These are phyloP conservation scores for Cyprinodon variegatus DNA, from an alignment of 2,113 vertebrate genomes.

Conservation along the genomic window DNA sequence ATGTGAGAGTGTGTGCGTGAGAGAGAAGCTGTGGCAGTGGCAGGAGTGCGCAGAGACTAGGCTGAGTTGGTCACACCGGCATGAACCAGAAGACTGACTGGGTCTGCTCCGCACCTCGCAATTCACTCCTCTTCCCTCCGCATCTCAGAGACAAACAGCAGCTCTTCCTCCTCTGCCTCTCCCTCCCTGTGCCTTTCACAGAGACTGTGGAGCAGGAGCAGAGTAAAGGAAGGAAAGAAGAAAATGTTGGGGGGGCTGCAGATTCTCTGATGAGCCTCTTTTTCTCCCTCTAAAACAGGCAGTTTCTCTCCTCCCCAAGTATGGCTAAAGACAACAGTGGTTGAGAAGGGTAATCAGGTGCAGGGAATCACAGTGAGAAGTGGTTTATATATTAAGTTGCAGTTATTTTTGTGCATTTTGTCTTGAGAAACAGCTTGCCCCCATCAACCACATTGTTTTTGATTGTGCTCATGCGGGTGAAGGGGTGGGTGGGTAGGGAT, in stretches of 20 bases:
- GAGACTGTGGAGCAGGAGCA: slow-evolving; percentile 59
- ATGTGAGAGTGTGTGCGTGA: slow-evolving; percentile 3
- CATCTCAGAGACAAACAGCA: slow-evolving; percentile 64
- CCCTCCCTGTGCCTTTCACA: slow-evolving; percentile 53
- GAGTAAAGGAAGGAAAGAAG: slow-evolving; percentile 13
- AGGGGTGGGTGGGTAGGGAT: slow-evolving; percentile 19
- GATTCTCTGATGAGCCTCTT: slow-evolving; percentile 60
- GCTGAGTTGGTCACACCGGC: slow-evolving; percentile 51
- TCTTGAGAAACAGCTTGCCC: slow-evolving; percentile 20
- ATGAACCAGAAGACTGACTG: slow-evolving; percentile 47
- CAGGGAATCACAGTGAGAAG: slow-evolving; percentile 16
- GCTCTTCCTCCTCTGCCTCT: slow-evolving; percentile 57
- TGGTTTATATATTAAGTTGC: slow-evolving; percentile 40
- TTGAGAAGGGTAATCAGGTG: slow-evolving; percentile 2
- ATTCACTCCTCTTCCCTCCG: slow-evolving; percentile 45
- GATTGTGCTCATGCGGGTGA: slow-evolving; percentile 24
- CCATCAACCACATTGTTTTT: slow-evolving; percentile 62
- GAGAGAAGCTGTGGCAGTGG: slow-evolving; percentile 21
- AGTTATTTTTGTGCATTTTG: slow-evolving; percentile 47
- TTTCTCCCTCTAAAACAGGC: slow-evolving; percentile 44
- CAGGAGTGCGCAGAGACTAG: slow-evolving; percentile 35
- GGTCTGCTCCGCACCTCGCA: slow-evolving; percentile 33
- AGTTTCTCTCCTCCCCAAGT: slow-evolving; percentile 63
- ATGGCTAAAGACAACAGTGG: slow-evolving; percentile 48
- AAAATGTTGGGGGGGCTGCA: slow-evolving; percentile 72